These are phyloP conservation scores for Callinectes sapidus DNA, from an alignment of 2,888 invertebrate genomes.

Conservation along the genomic window DNA sequence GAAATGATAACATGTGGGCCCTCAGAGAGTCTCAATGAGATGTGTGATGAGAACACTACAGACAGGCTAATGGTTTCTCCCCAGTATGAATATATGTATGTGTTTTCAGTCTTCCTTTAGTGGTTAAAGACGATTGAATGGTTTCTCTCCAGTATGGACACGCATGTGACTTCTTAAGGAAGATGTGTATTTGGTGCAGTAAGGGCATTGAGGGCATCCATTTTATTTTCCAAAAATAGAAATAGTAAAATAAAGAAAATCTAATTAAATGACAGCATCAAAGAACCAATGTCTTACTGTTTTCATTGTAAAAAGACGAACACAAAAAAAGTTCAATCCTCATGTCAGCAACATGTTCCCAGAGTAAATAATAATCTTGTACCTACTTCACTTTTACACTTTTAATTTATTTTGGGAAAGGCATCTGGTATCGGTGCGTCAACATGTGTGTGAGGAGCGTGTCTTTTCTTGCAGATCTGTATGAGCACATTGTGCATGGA, in stretches of 20 bases:
- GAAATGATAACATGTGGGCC: conserved; percentile 16
- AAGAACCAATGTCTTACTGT: too few species aligned
- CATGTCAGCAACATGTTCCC: too few species aligned
- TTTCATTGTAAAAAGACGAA: too few species aligned
- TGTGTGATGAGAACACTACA: conserved; percentile 58
- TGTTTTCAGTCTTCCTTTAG: conserved; percentile 55
- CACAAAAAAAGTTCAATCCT: too few species aligned
- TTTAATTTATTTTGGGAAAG: too few species aligned
- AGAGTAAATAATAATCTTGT: too few species aligned
- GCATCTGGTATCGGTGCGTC: conserved; percentile 34
- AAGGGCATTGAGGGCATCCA: conserved; percentile 53
- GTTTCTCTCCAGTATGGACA: conserved; percentile 66
- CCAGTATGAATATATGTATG: conserved; percentile 65
- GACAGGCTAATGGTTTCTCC: conserved; percentile 67
- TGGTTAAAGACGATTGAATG: conserved; percentile 59
- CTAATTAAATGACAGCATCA: too few species aligned
- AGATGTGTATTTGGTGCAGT: conserved; percentile 42
- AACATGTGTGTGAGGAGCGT: conserved; percentile 9
- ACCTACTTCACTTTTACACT: too few species aligned
- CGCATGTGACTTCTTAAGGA: conserved; percentile 60
- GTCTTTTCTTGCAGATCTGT: background rate
- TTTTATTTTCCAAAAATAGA: too few species aligned
- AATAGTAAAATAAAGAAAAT: too few species aligned
- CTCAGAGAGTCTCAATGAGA: conserved; percentile 48
- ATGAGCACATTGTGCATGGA: background rate